Percentiles rank a stretch among this genome's conserved stretches.
phyloP scores from a whole-genome alignment of 2,888 invertebrate species.

The Globia sparganii region DNA sequence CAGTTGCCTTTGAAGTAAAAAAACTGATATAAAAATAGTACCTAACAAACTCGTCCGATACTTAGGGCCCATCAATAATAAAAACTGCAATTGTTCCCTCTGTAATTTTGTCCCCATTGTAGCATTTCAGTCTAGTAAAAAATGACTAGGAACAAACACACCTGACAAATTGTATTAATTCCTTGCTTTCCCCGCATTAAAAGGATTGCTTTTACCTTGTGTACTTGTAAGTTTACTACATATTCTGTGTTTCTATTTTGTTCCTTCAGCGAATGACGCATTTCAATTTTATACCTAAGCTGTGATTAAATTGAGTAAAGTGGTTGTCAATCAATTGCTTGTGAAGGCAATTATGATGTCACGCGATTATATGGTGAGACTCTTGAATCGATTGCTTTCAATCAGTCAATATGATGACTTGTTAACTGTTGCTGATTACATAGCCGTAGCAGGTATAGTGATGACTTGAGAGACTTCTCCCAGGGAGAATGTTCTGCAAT shows the following conservation, averaged over 20 bases:
- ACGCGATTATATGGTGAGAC: neutral
- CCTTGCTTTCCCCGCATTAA: neutral
- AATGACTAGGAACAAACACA: constrained; percentile 37
- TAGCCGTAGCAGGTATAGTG: neutral
- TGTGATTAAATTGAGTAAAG: constrained; percentile 20
- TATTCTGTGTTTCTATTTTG: constrained; percentile 4
- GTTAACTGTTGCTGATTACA: neutral
- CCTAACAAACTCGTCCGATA: neutral
- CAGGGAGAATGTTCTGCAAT: neutral
- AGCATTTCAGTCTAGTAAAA: neutral
- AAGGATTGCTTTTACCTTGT: constrained; percentile 10
- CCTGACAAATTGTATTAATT: constrained; percentile 27
- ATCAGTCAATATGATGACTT: constrained; percentile 13
- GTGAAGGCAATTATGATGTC: constrained; percentile 27
- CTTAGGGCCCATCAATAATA: constrained; percentile 8
- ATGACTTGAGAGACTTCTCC: neutral
- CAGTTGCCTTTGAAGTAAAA: constrained; percentile 10
- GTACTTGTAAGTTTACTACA: neutral
- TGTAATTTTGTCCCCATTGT: constrained; percentile 29
- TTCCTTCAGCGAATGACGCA: constrained; percentile 7
- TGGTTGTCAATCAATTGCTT: constrained; percentile 19
- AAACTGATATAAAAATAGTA: constrained; percentile 5
- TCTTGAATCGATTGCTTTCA: constrained; percentile 28
- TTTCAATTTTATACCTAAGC: neutral
- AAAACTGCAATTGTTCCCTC: constrained; percentile 1